A percentile compares a stretch with the other conserved stretches of the same genome.
Conservation (phyloP, 1,140 invertebrate species). For the Tetramorium simillimum region DNA sequence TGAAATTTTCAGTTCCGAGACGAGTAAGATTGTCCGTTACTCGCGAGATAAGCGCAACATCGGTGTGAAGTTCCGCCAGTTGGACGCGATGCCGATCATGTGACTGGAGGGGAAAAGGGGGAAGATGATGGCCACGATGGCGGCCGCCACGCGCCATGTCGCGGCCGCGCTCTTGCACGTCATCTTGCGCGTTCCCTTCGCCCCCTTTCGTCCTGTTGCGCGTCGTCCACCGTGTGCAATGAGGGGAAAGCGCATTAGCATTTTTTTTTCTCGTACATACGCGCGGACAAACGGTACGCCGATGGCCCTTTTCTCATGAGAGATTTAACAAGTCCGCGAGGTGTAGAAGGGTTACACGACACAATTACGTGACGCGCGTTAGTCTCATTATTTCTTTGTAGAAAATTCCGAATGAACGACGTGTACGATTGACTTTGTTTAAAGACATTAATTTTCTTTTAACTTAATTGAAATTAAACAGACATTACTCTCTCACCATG, state of each 20-base stretch:
- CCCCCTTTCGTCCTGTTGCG: not conserved
- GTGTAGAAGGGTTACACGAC: not conserved
- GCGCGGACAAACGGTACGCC: not conserved
- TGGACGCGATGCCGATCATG: not conserved
- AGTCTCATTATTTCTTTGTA: not conserved
- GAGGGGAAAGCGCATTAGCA: constrained; percentile 29
- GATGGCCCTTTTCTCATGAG: not conserved
- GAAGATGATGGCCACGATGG: not conserved
- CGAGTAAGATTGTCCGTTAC: not conserved
- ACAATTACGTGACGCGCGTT: not conserved
- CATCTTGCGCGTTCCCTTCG: not conserved
- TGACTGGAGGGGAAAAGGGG: not conserved
- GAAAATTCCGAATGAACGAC: not conserved
- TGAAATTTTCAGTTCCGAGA: not conserved
- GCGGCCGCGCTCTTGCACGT: constrained; percentile 12
- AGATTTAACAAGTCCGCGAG: not conserved
- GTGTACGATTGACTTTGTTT: not conserved
- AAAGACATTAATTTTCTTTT: not conserved
- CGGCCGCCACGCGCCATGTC: constrained; percentile 42
- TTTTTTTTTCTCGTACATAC: not conserved
- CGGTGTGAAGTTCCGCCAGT: not conserved
- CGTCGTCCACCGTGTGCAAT: constrained; percentile 1
- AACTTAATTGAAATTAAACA: not conserved
- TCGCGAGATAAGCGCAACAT: not conserved
- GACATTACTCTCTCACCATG: not conserved